phyloP scores from a whole-genome alignment of 2,888 invertebrate genomes.

The Ecliptopera silaceata region DNA sequence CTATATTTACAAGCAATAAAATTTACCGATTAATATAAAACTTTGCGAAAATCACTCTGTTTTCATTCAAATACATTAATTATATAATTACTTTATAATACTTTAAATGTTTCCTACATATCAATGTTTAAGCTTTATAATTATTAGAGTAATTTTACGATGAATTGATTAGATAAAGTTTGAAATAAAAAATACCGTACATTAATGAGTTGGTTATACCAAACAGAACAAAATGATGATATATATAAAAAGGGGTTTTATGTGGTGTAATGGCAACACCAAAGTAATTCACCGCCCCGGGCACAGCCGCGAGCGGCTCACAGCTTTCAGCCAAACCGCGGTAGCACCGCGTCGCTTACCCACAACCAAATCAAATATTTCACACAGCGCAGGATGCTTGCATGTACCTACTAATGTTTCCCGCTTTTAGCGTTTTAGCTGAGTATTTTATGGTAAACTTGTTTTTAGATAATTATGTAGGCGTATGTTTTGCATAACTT shows the following conservation, averaged over 20 bases:
- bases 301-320: conserved; percentile 25
- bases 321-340: conserved; percentile 35
- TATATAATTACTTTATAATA: too few relatives aligned
- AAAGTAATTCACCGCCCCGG: conserved; percentile 26
- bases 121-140: too few relatives aligned
- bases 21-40: too few relatives aligned
- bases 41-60: too few relatives aligned
- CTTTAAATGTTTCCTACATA: too few relatives aligned
- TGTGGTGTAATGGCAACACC: conserved; percentile 24
- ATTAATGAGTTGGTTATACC: too few relatives aligned
- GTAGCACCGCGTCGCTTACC: conserved; percentile 19
- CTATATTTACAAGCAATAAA: too few relatives aligned
- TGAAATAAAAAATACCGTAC: too few relatives aligned
- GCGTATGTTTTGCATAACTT: background rate
- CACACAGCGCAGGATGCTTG: conserved; percentile 13
- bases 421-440: background rate
- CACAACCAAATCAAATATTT: conserved; percentile 29
- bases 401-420: conserved; percentile 8
- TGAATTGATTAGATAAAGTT: too few relatives aligned
- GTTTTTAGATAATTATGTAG: background rate
- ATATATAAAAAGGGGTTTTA: background rate
- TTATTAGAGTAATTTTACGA: too few relatives aligned
- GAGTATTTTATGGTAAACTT: background rate
- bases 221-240: too few relatives aligned
- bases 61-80: too few relatives aligned